Base-by-base conservation (phyloP, 2,888 invertebrate genomes). In the Drosophila fulvimacula region DNA sequence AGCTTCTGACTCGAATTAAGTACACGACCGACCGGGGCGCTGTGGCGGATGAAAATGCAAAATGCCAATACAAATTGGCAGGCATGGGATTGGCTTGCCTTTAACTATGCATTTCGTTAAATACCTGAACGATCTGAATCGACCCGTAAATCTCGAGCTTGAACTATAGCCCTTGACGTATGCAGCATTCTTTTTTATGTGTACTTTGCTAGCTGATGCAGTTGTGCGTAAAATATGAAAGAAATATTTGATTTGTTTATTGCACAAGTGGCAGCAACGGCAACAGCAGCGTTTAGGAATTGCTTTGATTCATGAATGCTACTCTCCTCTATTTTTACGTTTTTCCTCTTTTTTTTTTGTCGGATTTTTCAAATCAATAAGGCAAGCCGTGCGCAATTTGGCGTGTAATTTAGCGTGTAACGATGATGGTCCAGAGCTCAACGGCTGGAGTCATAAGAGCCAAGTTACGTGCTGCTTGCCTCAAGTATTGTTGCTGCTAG, bases 231-330 rank as follows among this genome's bases (percentile, higher is more conserved):
- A 86, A 86, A 86, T 88, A 79, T 81, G 83, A 78, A 79, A 66
- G 76, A 79, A 85, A 83, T 88, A 86, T 88, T 86, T 72, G 83
- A 86, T 86, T 88, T 86, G 88, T 85, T 87, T 88, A 82, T 70
- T 69, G 83, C 76, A 87, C 82, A 82, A 80, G 81, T 80, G 82
- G 70, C 78, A 73, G 30, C 71, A 76, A n/a, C 39, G 17, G 27
- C 70, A 75, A 49, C 46, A 48, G 34, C 75, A 61, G 49, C 62
- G 59, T 64, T 69, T 49, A 76, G 59, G 46, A 73, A 64, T 72
- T 51, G 53, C 55, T 56, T 24, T 9, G 51, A 48, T 55, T 59
- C 34, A 51, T 42, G 73, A 51, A 60, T 38, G 52, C 52, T 27
- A 17, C 52, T 34, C 52, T n/a, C 36, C 10, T 56, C 58, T 41